Conservation (phyloP, 2,888 invertebrate genomes). For the Liopterus haemorrhoidalis region DNA sequence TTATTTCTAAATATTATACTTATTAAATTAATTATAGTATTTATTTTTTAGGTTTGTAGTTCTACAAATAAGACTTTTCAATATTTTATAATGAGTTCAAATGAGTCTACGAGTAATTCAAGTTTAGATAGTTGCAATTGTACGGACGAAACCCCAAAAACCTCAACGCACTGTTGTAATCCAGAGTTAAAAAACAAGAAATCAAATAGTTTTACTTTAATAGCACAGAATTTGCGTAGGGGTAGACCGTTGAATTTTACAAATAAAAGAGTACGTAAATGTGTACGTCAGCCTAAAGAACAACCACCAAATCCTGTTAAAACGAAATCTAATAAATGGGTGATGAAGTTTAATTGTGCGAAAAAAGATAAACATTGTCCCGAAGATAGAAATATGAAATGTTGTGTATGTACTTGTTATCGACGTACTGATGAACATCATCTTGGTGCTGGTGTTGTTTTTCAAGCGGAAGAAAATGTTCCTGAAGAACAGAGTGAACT, state of each 20-base stretch:
- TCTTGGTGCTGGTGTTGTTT: conserved; percentile 31
- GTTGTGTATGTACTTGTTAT: conserved; percentile 43
- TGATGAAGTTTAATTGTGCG: conserved; percentile 41
- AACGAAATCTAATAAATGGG: conserved; percentile 43
- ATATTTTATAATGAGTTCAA: no score
- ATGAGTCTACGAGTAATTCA: no score
- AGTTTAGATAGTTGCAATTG: conserved; percentile 19
- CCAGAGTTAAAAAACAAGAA: conserved; percentile 18
- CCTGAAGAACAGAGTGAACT: conserved; percentile 12
- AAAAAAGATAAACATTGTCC: conserved; percentile 39
- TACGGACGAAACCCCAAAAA: conserved; percentile 10
- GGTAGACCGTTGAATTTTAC: conserved; percentile 40
- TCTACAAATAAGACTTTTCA: no score
- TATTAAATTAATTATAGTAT: no score
- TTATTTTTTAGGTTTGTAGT: no score
- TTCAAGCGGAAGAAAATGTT: conserved; percentile 22
- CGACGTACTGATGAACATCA: conserved; percentile 37
- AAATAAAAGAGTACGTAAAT: conserved; percentile 37
- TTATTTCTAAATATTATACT: no score
- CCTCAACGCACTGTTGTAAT: conserved; percentile 8
- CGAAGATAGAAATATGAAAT: conserved; percentile 26
- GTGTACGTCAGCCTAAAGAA: conserved; percentile 26
- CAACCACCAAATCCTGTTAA: conserved; percentile 17
- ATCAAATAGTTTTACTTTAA: conserved; percentile 14
- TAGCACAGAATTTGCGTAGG: conserved; percentile 37